phyloP scores from a whole-genome alignment of 2,888 invertebrate species.

The Drosophila colorata region DNA sequence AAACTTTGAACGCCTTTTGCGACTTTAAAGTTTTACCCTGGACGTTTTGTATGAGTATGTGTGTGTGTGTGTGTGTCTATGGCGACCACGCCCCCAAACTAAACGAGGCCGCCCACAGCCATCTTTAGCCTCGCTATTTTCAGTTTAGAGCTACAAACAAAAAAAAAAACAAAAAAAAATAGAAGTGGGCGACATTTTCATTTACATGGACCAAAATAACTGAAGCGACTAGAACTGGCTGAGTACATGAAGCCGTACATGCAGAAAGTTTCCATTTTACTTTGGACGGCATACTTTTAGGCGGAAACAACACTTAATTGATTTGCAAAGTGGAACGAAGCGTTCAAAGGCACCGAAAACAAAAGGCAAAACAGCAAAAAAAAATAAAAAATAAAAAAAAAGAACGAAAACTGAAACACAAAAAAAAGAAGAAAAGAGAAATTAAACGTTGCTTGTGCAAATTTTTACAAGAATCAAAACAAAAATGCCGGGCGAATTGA shows the following conservation, averaged over 20 bases:
- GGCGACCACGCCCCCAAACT: slow-evolving; percentile 14
- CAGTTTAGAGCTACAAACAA: not conserved
- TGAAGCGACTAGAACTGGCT: slow-evolving; percentile 26
- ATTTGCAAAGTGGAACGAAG: slow-evolving; percentile 67
- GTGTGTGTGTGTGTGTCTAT: slow-evolving; percentile 2
- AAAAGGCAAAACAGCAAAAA: slow-evolving; percentile 19
- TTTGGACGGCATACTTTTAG: slow-evolving; percentile 54
- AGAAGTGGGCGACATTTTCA: slow-evolving; percentile 54
- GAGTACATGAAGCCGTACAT: slow-evolving; percentile 10
- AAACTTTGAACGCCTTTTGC: slow-evolving; percentile 46
- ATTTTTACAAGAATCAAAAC: slow-evolving; percentile 36
- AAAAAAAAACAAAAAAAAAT: too few species aligned
- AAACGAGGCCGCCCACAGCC: slow-evolving; percentile 7
- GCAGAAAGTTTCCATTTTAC: slow-evolving; percentile 7
- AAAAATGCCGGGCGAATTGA: slow-evolving; percentile 24
- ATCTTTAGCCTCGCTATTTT: slow-evolving; percentile 26
- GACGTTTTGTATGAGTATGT: not conserved
- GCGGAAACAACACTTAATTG: slow-evolving; percentile 73
- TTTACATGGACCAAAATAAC: slow-evolving; percentile 56
- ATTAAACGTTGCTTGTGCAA: slow-evolving; percentile 21
- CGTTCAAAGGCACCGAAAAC: slow-evolving; percentile 44
- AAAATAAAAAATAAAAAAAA: slow-evolving; percentile 12
- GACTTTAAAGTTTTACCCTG: slow-evolving; percentile 52
- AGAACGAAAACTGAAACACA: slow-evolving; percentile 5
- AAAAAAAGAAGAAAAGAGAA: slow-evolving; percentile 9